These are phyloP conservation scores for Bubo blakistoni DNA, from an alignment of 2,113 vertebrate genomes.

Conservation along the genomic window DNA sequence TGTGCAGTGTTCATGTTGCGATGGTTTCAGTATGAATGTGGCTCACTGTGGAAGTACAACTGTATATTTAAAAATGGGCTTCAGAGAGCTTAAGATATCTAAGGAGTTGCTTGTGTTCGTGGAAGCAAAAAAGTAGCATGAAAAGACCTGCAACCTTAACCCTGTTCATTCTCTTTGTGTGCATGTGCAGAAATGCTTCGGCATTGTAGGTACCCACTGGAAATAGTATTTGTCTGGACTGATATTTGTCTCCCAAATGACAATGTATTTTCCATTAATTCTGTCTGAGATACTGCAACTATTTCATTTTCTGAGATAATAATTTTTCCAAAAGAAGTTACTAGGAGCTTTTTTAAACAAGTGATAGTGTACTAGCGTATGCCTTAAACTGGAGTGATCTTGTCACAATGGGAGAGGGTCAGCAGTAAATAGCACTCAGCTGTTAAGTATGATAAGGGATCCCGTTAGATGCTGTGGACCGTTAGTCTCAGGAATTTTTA, in stretches of 20 bases:
- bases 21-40: conserved; percentile 17
- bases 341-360: not conserved
- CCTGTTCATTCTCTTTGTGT: not conserved
- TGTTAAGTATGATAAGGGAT: not conserved
- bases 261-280: not conserved
- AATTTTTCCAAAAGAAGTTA: not conserved
- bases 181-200: not conserved
- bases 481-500: not conserved
- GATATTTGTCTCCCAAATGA: not conserved
- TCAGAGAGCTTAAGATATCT: not conserved
- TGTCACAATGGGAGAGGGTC: not conserved
- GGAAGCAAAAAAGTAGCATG: not conserved
- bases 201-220: not conserved
- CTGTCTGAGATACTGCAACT: not conserved
- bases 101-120: not conserved
- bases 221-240: not conserved
- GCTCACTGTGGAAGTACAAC: not conserved
- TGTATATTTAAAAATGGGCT: not conserved
- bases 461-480: not conserved
- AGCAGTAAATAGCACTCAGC: not conserved
- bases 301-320: not conserved
- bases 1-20: not conserved
- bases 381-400: not conserved
- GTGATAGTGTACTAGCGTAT: not conserved
- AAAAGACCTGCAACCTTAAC: not conserved